Base-by-base conservation (phyloP, 2,888 invertebrate species). In the Pammene aurita region DNA sequence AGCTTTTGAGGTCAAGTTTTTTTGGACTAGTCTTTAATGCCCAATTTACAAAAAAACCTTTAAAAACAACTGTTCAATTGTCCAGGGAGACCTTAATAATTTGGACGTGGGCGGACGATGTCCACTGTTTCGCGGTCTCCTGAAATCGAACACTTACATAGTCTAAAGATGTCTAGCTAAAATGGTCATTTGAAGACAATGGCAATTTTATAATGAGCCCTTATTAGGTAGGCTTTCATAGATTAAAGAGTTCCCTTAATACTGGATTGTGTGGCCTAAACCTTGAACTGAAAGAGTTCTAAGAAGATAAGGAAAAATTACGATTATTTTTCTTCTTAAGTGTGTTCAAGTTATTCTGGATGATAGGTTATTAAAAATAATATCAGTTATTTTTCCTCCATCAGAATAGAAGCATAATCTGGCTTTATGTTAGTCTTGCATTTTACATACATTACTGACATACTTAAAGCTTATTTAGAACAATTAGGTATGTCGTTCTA, bases 271-370 rank as follows among this genome's bases (percentile, higher is more conserved):
- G 0, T 16, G 38, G n/a, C 4, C 16, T n/a, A 6, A 38, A 62
- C 61, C 61, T 62, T 62, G 61, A 41, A 50, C 61, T 34, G 16
- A 10, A 35, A 60, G 46, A 11, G 48, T 35, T 6, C 18, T 62
- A 61, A 65, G 14, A 11, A 50, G 66, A 58, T 42, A 58, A 41
- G 34, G 34, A 35, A 56, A 35, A 10, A 42, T 16, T 50, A 18
- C 13, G 38, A 50, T 52, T 50, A 50, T 41, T 50, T 50, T 38
- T 62, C 44, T 34, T 58, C 18, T 18, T 16, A 48, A 48, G 56
- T 50, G 35, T 11, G 38, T n/a, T 50, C 50, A 50, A 41, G 50
- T 38, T 18, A 9, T 38, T 50, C 38, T 57, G 5, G 13, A 50
- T 18, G 16, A 48, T 48, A 50, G 18, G 34, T 38, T 50, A 16